These are phyloP conservation scores for Spodoptera exigua DNA, from an alignment of 2,888 invertebrate species.

Conservation along the genomic window DNA sequence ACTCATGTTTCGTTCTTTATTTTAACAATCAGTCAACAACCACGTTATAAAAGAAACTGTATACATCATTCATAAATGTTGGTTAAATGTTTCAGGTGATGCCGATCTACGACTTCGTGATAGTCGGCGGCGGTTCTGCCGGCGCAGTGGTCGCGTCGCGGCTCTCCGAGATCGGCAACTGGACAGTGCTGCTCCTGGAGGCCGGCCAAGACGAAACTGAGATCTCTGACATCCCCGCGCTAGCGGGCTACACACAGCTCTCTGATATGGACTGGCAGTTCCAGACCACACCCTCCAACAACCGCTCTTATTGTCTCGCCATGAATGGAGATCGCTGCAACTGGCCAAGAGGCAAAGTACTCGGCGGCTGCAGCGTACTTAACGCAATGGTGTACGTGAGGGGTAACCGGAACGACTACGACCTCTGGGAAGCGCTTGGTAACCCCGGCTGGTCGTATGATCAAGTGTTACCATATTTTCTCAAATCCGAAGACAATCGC, in stretches of 20 bases:
- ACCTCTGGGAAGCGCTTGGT: slow-evolving; percentile 95
- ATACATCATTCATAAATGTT: not conserved
- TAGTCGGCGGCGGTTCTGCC: slow-evolving; percentile 96
- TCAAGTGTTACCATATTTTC: slow-evolving; percentile 94
- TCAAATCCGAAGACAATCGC: slow-evolving; percentile 96
- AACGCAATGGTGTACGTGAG: slow-evolving; percentile 98
- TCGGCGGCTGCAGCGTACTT: slow-evolving; percentile 96
- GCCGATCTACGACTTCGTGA: slow-evolving; percentile 95
- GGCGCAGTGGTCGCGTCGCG: slow-evolving; percentile 96
- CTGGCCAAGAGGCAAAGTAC: slow-evolving; percentile 97
- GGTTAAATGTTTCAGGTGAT: slow-evolving; percentile 88
- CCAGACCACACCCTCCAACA: slow-evolving; percentile 94
- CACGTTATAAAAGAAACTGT: not conserved
- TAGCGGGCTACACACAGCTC: slow-evolving; percentile 95
- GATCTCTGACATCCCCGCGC: slow-evolving; percentile 95
- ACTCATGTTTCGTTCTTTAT: too few relatives aligned
- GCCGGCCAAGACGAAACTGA: slow-evolving; percentile 97
- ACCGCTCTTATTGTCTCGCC: slow-evolving; percentile 95
- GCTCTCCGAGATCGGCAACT: slow-evolving; percentile 94
- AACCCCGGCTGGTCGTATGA: slow-evolving; percentile 96
- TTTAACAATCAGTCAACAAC: too few relatives aligned
- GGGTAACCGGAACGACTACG: slow-evolving; percentile 96
- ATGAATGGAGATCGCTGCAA: slow-evolving; percentile 96
- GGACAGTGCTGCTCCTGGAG: slow-evolving; percentile 95
- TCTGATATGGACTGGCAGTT: slow-evolving; percentile 97